Percentiles rank a stretch among this genome's conserved stretches.
These are phyloP conservation scores for Rhabdomys pumilio DNA, from an alignment of 2,797 vertebrate genomes.

Conservation along the genomic window DNA sequence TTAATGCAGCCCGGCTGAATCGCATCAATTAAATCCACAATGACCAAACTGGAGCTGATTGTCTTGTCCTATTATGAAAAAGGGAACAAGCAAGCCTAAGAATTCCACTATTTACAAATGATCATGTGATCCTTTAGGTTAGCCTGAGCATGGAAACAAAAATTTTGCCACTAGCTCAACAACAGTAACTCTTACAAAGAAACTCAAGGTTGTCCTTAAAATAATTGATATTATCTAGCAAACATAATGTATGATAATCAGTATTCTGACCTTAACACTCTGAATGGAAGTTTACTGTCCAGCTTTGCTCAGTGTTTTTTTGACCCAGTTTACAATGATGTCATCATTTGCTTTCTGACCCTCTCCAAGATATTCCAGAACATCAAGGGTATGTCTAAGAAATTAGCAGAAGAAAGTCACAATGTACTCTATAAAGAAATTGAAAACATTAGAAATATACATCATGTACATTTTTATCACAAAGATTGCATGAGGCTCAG, in stretches of 20 bases:
- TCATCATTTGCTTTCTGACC: constrained; percentile 96
- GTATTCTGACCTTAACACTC: constrained; percentile 95
- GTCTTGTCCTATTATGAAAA: constrained; percentile 92
- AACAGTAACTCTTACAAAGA: constrained; percentile 41
- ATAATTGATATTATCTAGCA: not conserved
- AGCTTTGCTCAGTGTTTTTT: constrained; percentile 93
- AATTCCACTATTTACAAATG: not conserved
- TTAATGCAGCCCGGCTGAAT: constrained; percentile 96
- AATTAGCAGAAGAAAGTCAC: constrained; percentile 41
- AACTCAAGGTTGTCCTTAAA: constrained; percentile 29
- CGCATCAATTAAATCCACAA: constrained; percentile 97
- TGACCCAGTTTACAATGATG: constrained; percentile 97
- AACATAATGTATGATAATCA: not conserved
- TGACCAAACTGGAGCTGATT: constrained; percentile 94
- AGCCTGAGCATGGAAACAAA: not conserved
- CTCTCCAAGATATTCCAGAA: constrained; percentile 95
- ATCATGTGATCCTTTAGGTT: not conserved
- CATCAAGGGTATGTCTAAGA: constrained; percentile 95
- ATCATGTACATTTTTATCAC: not conserved
- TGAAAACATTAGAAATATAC: constrained; percentile 1
- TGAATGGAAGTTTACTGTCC: constrained; percentile 95
- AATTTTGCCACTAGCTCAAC: not conserved
- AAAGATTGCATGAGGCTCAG: not conserved
- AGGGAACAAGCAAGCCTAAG: not conserved
- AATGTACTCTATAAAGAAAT: constrained; percentile 5